Conservation (phyloP, 2,888 invertebrate species). For the Poecilus cupreus region DNA sequence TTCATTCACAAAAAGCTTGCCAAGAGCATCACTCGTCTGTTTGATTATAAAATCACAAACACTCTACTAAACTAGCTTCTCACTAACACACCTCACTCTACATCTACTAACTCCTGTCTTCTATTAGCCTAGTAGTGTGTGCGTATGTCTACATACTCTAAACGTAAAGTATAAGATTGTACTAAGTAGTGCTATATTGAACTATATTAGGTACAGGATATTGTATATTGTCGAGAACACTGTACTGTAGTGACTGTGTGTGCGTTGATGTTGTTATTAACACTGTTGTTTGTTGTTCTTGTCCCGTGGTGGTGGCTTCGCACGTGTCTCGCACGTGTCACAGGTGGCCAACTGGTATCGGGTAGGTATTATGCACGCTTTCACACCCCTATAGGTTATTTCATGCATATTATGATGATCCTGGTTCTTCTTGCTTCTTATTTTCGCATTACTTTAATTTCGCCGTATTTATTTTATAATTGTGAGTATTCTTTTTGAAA, state of each 20-base stretch:
- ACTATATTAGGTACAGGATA: constrained; percentile 1
- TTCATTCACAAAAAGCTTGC: background rate
- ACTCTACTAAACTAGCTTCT: background rate
- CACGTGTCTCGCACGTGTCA: constrained; percentile 60
- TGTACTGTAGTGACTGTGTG: constrained; percentile 40
- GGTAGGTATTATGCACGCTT: constrained; percentile 79
- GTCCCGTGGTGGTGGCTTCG: constrained; percentile 65
- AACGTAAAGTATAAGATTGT: background rate
- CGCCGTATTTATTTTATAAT: too few relatives aligned
- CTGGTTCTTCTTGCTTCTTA: too few relatives aligned
- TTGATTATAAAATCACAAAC: background rate
- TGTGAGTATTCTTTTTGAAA: too few relatives aligned
- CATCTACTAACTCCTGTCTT: background rate
- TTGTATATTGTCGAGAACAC: background rate
- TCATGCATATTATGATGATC: too few relatives aligned
- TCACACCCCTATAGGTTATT: too few relatives aligned
- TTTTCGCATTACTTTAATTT: too few relatives aligned
- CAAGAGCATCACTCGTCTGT: background rate
- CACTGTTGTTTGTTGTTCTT: constrained; percentile 64
- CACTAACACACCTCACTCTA: background rate
- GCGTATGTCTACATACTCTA: constrained; percentile 4
- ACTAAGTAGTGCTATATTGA: background rate
- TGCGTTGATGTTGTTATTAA: constrained; percentile 36
- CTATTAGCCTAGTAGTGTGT: background rate
- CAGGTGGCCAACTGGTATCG: constrained; percentile 95